Evolutionary conservation across 1,140 invertebrate species (phyloP).

Genomic region (Holotrichia oblita): DNA sequence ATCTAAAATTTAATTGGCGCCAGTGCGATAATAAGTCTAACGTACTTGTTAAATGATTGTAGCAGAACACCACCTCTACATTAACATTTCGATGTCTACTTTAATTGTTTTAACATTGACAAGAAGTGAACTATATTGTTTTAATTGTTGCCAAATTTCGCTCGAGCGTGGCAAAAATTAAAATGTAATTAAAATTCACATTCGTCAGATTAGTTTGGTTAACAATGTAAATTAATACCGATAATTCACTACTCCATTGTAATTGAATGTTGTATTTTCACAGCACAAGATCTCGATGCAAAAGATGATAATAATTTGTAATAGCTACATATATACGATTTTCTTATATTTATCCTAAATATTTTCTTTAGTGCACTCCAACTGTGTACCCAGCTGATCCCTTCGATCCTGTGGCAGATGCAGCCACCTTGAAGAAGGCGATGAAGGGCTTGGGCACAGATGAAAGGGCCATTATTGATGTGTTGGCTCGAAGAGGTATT

Average conservation of each 20-base stretch:
- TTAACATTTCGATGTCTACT: too few relatives aligned
- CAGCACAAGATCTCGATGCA: too few relatives aligned
- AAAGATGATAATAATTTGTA: not conserved
- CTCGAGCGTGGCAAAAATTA: not conserved
- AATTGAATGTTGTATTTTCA: not conserved
- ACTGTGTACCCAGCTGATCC: constrained; percentile 85
- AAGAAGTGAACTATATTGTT: not conserved
- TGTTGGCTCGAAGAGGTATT: constrained; percentile 86
- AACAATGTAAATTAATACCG: too few relatives aligned
- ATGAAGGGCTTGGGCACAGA: constrained; percentile 96
- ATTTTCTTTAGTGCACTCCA: constrained; percentile 75
- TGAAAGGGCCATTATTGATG: constrained; percentile 91
- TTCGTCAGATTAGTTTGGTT: not conserved
- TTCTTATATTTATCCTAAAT: too few relatives aligned
- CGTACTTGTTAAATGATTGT: too few relatives aligned
- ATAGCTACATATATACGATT: not conserved
- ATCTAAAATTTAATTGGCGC: too few relatives aligned
- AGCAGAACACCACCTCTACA: too few relatives aligned
- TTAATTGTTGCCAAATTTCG: not conserved
- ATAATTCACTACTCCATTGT: not conserved
- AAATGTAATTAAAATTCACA: not conserved
- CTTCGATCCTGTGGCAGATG: constrained; percentile 90
- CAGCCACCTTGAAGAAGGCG: constrained; percentile 86
- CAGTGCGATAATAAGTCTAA: too few relatives aligned
- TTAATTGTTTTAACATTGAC: not conserved